Base-by-base conservation (phyloP, 2,113 vertebrate genomes). In the Probosciger aterrimus region DNA sequence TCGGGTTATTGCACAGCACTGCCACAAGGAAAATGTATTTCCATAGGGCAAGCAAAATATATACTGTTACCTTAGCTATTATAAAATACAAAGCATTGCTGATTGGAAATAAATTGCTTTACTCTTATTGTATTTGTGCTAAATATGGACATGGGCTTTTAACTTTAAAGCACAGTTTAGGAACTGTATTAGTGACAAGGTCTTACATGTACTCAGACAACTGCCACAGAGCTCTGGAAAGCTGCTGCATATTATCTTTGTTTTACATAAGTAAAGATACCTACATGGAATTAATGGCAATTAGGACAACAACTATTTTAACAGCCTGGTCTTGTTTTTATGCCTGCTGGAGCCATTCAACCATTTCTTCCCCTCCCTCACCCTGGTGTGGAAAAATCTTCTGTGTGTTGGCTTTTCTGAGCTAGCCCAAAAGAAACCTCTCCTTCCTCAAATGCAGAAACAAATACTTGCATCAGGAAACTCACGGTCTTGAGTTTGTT, bases 381-480 rank as follows among this genome's bases (percentile, higher is more conserved):
- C 10, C 31, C n/a, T 43, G 2, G 17, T 4, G 33, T 3, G 16
- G 28, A 67, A 63, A 64, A 62, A 33, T 3, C 7, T 23, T 57
- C 35, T 33, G 9, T 7, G 46, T 9, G 10, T 57, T 52, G n/a
- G n/a, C 8, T 92, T 90, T 70, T 49, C 65, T 0, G 0, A 92
- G 24, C 49, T 11, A 82, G 47, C 13, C 59, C 73, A 76, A 70
- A 70, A 63, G 76, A 64, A 80, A 47, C 30, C 24, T 10, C 23
- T 60, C n/a, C 30, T 88, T 77, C 43, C n/a, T 88, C 89, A 87
- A 84, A 80, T 79, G 50, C 17, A 49, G 33, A 91, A 89, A 39
- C 69, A 91, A 84, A 92, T 63, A 92, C 18, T 76, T 85, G 24
- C 30, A 82, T n/a, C 41, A 78, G 43, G 28, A 73, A 95, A 90